Conservation (phyloP, 2,797 vertebrate genomes). For the Kryptopterus vitreolus region DNA sequence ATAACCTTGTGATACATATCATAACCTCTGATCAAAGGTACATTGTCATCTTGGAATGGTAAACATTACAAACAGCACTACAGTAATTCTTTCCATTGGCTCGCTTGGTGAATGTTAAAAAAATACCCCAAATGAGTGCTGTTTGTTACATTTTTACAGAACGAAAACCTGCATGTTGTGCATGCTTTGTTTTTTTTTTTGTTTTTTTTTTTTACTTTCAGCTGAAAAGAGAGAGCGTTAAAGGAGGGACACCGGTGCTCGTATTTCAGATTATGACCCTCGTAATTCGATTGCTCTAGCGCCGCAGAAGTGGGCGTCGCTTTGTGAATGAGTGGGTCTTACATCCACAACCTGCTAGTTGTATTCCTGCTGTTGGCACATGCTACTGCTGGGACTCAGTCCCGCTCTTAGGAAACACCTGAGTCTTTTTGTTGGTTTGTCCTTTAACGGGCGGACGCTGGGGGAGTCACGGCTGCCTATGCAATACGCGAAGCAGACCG, state of each 20-base stretch:
- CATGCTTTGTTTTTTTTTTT: background rate
- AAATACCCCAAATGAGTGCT: too few relatives aligned
- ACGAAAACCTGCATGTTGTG: background rate
- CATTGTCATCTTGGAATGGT: too few relatives aligned
- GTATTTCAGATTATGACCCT: background rate
- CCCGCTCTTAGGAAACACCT: background rate
- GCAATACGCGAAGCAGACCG: conserved; percentile 5
- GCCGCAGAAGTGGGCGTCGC: background rate
- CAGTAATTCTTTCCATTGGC: too few relatives aligned
- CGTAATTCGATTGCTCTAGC: background rate
- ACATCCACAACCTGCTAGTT: background rate
- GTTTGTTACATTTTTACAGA: background rate
- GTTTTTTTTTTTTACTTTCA: background rate
- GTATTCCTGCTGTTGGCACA: background rate
- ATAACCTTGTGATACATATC: too few relatives aligned
- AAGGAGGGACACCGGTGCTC: background rate
- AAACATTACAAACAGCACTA: too few relatives aligned
- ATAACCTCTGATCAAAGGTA: too few relatives aligned
- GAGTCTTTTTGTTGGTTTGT: background rate
- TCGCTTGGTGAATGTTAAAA: too few relatives aligned
- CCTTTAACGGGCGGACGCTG: too few relatives aligned
- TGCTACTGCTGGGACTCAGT: background rate
- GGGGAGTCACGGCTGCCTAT: background rate
- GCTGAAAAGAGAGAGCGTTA: background rate
- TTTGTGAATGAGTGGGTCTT: conserved; percentile 5